Base-by-base conservation (phyloP, 2,888 invertebrate genomes). In the Leptinotarsa rubiginosa region DNA sequence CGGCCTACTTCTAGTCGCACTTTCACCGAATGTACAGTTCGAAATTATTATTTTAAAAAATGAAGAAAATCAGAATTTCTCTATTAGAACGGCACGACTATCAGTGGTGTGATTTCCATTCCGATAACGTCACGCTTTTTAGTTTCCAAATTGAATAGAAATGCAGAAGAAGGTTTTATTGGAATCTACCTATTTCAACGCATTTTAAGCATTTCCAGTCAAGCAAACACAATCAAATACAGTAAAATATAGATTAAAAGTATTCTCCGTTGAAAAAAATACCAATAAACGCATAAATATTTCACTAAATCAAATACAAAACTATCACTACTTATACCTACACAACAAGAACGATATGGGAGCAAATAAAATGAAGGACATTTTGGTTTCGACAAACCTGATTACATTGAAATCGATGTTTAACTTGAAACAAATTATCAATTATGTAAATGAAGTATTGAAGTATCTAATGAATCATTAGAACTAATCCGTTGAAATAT, bases 1-100 rank as follows among this genome's bases (percentile, higher is more conserved):
- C 74, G 78, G 52, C 78, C 78, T 70, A 78, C 76, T 74, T 78
- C 71, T 69, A 70, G 65, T 65, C 73, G 73, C 68, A 75, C 78
- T 78, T 78, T 78, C 78, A 74, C 76, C 76, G 68, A 78, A 78
- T 73, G 74, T 72, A 69, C 69, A 59, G 69, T 69, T 69, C 59
- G 47, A 56, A 47, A 47, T 59, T 47, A 47, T 16, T 56, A 69
- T 56, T 18, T 56, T 7, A 56, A 56, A 69, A 69, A 69, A 69
- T 56, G 22, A 69, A 56, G 41, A 41, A 56, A 69, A n/a, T 49
- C 47, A 47, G 22, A 69, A 69, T 69, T 69, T 69, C 69, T 69
- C 69, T 52, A 56, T 69, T 56, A 54, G 47, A 69, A 62, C 41
- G 62, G 62, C 62, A 41, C 41, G 62, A 22, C 22, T 31, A 16